These are phyloP conservation scores for Phaethon lepturus DNA, from an alignment of 2,113 vertebrate species.

Conservation along the genomic window DNA sequence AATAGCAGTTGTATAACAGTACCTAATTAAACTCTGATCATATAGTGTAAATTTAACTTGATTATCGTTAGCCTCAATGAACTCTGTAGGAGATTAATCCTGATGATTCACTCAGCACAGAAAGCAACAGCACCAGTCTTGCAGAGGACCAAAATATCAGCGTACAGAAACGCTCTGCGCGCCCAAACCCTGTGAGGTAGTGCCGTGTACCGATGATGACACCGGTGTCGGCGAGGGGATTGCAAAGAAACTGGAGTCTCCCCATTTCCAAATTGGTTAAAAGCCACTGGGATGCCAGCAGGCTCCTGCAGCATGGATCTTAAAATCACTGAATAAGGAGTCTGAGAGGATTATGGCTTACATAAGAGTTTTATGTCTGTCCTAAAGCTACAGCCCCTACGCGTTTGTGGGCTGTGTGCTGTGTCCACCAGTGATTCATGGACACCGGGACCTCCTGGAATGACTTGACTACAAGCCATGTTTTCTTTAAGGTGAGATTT, in stretches of 20 bases:
- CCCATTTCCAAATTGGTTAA: not conserved
- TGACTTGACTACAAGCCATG: not conserved
- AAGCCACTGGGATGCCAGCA: not conserved
- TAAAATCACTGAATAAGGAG: conserved; percentile 41
- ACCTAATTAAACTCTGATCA: conserved; percentile 72
- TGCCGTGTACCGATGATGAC: accelerated
- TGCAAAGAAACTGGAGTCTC: not conserved
- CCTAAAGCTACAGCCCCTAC: not conserved
- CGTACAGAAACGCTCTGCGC: not conserved
- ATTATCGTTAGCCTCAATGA: conserved; percentile 59
- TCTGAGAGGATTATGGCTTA: conserved; percentile 62
- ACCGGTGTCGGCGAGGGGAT: accelerated
- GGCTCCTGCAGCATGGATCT: not conserved
- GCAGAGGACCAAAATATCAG: not conserved
- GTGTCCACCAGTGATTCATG: not conserved
- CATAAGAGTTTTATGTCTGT: conserved; percentile 51
- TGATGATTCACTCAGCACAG: conserved; percentile 41
- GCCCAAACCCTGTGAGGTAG: not conserved
- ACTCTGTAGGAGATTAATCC: conserved; percentile 64
- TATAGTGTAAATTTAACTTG: conserved; percentile 72
- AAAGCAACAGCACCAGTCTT: not conserved
- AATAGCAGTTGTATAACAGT: conserved; percentile 67
- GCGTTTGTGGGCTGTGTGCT: not conserved
- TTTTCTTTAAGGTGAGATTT: not conserved
- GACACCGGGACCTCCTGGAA: not conserved